Percentiles rank a stretch among this genome's conserved stretches.
Evolutionary conservation across 2,113 vertebrate species (phyloP).

Genomic region (Puntigrus tetrazona): DNA sequence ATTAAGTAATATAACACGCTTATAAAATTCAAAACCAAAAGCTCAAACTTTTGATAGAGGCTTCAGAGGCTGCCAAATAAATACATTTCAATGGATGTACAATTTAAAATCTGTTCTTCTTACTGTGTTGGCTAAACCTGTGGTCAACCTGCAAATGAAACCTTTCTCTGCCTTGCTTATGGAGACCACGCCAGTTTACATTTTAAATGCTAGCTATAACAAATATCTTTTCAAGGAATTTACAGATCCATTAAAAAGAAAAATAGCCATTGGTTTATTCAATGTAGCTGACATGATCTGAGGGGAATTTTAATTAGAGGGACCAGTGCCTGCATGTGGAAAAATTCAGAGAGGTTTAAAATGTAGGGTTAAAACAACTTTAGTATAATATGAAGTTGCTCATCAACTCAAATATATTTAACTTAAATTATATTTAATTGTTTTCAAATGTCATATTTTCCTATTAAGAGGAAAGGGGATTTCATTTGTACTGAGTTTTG

Average conservation of each 20-base stretch:
- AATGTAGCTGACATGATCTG: constrained; percentile 26
- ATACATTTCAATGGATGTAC: constrained; percentile 48
- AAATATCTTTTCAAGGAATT: constrained; percentile 49
- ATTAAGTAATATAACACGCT: constrained; percentile 38
- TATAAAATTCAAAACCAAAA: constrained; percentile 37
- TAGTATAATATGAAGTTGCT: constrained; percentile 12
- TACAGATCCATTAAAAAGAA: constrained; percentile 24
- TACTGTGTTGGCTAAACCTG: neutral
- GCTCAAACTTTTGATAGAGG: constrained; percentile 29
- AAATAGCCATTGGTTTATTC: constrained; percentile 23
- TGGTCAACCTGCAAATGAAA: neutral
- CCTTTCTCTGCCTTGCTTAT: constrained; percentile 16
- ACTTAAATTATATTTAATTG: neutral
- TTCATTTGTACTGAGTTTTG: neutral
- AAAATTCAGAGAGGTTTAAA: neutral
- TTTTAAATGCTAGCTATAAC: constrained; percentile 14
- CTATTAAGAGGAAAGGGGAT: neutral
- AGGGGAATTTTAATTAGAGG: constrained; percentile 51
- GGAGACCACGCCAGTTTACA: neutral
- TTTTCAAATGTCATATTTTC: constrained; percentile 32
- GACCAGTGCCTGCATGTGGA: constrained; percentile 1
- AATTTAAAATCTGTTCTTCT: neutral
- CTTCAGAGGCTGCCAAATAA: constrained; percentile 55
- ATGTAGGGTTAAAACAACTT: neutral
- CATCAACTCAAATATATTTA: neutral